These are phyloP conservation scores for Notolepis coatsorum DNA, from an alignment of 2,797 vertebrate genomes.

Conservation along the genomic window DNA sequence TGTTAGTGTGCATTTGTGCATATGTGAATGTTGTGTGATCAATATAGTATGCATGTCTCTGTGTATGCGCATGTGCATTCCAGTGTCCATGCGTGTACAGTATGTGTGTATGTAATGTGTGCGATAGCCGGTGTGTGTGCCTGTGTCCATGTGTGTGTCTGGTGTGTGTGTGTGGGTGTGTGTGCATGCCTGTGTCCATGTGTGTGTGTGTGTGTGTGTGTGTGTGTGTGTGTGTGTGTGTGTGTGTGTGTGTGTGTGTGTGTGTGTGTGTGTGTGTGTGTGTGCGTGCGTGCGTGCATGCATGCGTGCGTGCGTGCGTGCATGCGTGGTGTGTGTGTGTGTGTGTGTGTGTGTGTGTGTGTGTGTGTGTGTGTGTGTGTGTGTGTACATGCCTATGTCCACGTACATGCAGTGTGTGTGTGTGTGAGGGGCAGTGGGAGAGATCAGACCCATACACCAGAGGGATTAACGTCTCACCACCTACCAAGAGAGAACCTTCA, in stretches of 20 bases:
- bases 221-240: background rate
- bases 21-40: no score
- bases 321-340: background rate
- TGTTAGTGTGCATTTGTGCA: no score
- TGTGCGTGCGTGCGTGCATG: no score
- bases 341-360: conserved; percentile 5
- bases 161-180: no score
- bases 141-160: no score
- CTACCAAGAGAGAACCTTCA: conserved; percentile 44
- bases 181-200: background rate
- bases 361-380: background rate
- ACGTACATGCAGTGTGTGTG: conserved; percentile 9
- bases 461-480: conserved; percentile 58
- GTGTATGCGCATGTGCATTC: no score
- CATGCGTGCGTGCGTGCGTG: background rate
- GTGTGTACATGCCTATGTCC: conserved; percentile 11
- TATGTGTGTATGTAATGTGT: no score
- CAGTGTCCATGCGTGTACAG: no score
- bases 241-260: background rate
- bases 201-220: background rate
- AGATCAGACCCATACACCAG: conserved; percentile 58
- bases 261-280: no score
- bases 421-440: conserved; percentile 28
- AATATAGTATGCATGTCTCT: no score
- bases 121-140: no score